Conservation (phyloP, 2,888 invertebrate species). For the Acrobasis suavella region DNA sequence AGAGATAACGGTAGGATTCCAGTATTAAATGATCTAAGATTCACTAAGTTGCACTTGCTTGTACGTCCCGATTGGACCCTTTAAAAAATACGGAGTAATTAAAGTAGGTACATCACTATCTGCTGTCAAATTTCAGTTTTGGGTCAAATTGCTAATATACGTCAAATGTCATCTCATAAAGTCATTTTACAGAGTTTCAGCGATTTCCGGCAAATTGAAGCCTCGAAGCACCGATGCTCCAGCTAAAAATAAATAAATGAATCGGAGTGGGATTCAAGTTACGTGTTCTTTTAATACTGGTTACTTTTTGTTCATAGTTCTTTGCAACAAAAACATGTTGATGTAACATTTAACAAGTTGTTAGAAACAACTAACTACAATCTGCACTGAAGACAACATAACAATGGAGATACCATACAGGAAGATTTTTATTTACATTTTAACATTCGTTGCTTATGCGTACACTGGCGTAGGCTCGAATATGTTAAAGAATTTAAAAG, state of each 20-base stretch:
- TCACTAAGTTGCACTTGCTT: neutral
- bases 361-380: neutral
- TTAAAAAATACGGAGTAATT: neutral
- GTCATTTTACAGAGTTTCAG: too few species aligned
- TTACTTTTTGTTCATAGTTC: neutral
- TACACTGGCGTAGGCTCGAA: constrained; percentile 91
- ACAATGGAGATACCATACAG: constrained; percentile 89
- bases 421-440: constrained; percentile 87
- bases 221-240: too few species aligned
- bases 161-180: too few species aligned
- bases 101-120: neutral
- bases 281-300: constrained; percentile 37
- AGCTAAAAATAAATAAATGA: constrained; percentile 27
- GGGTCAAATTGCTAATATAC: too few species aligned
- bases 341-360: neutral
- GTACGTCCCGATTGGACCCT: neutral
- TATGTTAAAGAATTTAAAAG: constrained; percentile 87
- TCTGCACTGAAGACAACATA: neutral
- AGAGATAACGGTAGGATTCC: too few species aligned
- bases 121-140: too few species aligned
- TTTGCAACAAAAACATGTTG: too few species aligned
- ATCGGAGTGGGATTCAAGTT: constrained; percentile 26
- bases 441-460: constrained; percentile 90
- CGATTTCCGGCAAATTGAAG: too few species aligned
- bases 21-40: too few species aligned